Evolutionary conservation across 2,888 invertebrate species (phyloP).

Genomic region (Eristalis intricaria): DNA sequence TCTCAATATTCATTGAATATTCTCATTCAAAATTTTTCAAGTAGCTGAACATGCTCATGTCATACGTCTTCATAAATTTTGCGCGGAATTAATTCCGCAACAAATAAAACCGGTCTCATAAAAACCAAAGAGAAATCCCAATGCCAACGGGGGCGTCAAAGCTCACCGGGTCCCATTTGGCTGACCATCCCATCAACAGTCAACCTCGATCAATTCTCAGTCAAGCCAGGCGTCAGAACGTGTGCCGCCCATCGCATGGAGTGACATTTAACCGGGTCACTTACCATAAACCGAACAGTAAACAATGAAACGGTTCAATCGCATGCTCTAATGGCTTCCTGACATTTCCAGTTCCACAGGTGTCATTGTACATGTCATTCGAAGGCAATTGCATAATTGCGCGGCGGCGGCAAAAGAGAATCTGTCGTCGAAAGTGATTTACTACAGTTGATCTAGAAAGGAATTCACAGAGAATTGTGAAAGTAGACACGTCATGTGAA

Average conservation of each 20-base stretch:
- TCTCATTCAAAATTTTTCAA: not conserved
- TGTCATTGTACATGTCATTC: not conserved
- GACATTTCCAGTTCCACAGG: not conserved
- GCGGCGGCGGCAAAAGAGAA: not conserved
- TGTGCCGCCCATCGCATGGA: not conserved
- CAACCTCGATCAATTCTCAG: not conserved
- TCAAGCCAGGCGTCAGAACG: not conserved
- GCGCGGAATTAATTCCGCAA: not conserved
- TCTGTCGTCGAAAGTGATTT: not conserved
- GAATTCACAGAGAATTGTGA: not conserved
- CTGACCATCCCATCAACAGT: not conserved
- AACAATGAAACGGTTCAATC: slow-evolving; percentile 1
- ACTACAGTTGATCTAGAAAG: not conserved
- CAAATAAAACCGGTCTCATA: not conserved
- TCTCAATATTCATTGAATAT: not conserved
- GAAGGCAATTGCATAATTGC: not conserved
- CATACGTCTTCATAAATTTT: not conserved
- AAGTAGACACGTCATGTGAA: not conserved
- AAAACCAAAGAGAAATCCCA: not conserved
- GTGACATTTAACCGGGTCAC: not conserved
- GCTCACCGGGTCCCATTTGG: not conserved
- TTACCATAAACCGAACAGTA: slow-evolving; percentile 26
- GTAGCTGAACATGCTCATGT: not conserved
- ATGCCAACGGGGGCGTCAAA: not conserved
- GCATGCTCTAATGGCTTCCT: not conserved